Evolutionary conservation across 1,140 invertebrate genomes (phyloP).

Genomic region (Holotrichia oblita): DNA sequence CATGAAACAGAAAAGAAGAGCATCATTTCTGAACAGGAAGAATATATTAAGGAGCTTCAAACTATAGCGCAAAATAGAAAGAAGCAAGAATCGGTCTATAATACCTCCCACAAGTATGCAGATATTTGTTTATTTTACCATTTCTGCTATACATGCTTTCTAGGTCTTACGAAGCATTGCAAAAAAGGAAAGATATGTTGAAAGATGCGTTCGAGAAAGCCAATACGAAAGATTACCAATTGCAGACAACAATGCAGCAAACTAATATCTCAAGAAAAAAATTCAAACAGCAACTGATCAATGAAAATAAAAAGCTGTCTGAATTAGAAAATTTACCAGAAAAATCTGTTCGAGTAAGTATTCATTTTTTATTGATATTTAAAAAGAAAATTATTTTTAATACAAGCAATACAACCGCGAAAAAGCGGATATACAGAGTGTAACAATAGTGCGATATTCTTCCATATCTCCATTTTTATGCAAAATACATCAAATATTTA

Average conservation of each 20-base stretch:
- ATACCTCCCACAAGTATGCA: neutral
- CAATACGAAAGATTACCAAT: conserved; percentile 69
- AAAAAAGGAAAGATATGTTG: conserved; percentile 68
- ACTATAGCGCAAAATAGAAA: conserved; percentile 24
- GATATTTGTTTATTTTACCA: conserved; percentile 12
- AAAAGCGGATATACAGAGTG: too few relatives aligned
- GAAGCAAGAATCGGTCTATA: conserved; percentile 4
- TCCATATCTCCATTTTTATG: too few relatives aligned
- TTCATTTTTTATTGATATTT: conserved; percentile 40
- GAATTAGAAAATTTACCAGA: conserved; percentile 67
- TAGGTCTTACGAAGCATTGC: conserved; percentile 67
- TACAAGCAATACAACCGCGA: neutral
- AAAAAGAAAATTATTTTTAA: neutral
- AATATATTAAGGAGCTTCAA: conserved; percentile 54
- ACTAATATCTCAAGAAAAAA: conserved; percentile 74
- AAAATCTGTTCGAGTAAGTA: conserved; percentile 55
- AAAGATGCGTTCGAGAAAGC: conserved; percentile 67
- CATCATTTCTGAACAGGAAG: conserved; percentile 51
- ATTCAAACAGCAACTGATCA: conserved; percentile 65
- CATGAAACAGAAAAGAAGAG: conserved; percentile 50
- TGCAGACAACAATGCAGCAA: conserved; percentile 71
- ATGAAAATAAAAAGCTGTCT: conserved; percentile 71
- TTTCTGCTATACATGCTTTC: conserved; percentile 39
- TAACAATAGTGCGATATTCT: too few relatives aligned
- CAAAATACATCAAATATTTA: too few relatives aligned